Conservation (phyloP, 2,888 invertebrate genomes). For the Aporophyla nigra region DNA sequence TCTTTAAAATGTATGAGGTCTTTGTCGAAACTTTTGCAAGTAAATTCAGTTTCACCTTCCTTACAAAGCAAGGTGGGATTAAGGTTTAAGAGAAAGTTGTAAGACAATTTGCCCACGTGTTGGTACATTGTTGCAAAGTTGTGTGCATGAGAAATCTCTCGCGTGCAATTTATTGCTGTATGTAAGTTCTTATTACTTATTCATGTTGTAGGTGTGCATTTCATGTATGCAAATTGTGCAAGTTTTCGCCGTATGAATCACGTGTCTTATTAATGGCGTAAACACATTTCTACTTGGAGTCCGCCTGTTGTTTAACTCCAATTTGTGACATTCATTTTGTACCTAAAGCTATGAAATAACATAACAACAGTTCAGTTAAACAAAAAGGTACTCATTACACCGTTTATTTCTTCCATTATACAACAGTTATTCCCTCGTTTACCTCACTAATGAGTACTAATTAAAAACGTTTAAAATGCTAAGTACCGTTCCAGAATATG, state of each 20-base stretch:
- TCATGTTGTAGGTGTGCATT: background rate
- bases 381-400: background rate
- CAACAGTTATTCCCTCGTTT: background rate
- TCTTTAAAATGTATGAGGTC: slow-evolving; percentile 25
- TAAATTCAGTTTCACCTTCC: slow-evolving; percentile 45
- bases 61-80: slow-evolving; percentile 20
- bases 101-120: slow-evolving; percentile 40
- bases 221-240: slow-evolving; percentile 18
- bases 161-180: slow-evolving; percentile 20
- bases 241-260: slow-evolving; percentile 3
- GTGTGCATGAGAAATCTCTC: slow-evolving; percentile 10
- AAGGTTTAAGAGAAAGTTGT: slow-evolving; percentile 33
- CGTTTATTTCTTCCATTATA: slow-evolving; percentile 9
- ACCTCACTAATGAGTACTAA: slow-evolving; percentile 19
- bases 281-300: slow-evolving; percentile 3
- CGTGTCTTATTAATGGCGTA: slow-evolving; percentile 10
- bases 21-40: slow-evolving; percentile 34
- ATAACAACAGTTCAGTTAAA: background rate
- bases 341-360: background rate
- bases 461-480: slow-evolving; percentile 18
- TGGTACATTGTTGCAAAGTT: slow-evolving; percentile 16
- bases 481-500: background rate
- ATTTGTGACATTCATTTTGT: background rate
- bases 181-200: background rate
- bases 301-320: slow-evolving; percentile 9